A percentile compares a stretch with the other conserved stretches of the same genome.
phyloP scores from a whole-genome alignment of 1,140 invertebrate genomes.

The Vanessa tameamea region DNA sequence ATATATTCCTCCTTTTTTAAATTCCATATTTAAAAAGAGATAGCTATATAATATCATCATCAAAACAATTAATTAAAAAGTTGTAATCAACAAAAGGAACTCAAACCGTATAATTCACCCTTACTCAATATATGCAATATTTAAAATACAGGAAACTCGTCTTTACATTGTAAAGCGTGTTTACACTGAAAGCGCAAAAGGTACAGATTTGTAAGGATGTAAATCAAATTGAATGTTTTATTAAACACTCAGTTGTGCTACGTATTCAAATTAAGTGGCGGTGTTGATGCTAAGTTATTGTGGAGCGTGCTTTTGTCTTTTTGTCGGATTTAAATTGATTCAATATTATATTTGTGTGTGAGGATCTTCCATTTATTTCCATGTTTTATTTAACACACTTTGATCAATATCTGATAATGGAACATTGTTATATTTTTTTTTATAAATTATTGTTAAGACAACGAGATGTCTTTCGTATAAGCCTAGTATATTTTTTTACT shows the following conservation, averaged over 20 bases:
- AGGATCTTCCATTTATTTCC: neutral
- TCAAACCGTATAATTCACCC: slow-evolving; percentile 22
- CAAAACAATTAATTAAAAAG: neutral
- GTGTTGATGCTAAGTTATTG: slow-evolving; percentile 48
- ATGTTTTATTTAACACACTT: neutral
- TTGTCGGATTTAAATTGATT: neutral
- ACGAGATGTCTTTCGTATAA: too few species aligned
- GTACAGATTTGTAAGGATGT: slow-evolving; percentile 75
- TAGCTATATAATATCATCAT: too few species aligned
- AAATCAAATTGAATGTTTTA: slow-evolving; percentile 79
- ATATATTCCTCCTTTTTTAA: too few species aligned
- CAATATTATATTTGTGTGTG: neutral
- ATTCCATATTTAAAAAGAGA: too few species aligned
- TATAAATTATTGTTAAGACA: too few species aligned
- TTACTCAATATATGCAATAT: slow-evolving; percentile 53
- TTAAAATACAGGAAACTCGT: slow-evolving; percentile 50
- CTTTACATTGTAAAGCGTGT: slow-evolving; percentile 64
- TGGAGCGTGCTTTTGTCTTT: slow-evolving; percentile 46
- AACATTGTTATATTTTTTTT: too few species aligned
- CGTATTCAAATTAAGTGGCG: slow-evolving; percentile 79
- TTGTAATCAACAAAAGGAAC: neutral
- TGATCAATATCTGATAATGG: too few species aligned
- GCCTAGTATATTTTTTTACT: too few species aligned
- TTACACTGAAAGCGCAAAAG: slow-evolving; percentile 72
- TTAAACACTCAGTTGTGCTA: slow-evolving; percentile 73